Percentiles rank a stretch among this genome's conserved stretches.
These are phyloP conservation scores for Axea sp. DNA, from an alignment of 2,888 invertebrate species.

Conservation along the genomic window DNA sequence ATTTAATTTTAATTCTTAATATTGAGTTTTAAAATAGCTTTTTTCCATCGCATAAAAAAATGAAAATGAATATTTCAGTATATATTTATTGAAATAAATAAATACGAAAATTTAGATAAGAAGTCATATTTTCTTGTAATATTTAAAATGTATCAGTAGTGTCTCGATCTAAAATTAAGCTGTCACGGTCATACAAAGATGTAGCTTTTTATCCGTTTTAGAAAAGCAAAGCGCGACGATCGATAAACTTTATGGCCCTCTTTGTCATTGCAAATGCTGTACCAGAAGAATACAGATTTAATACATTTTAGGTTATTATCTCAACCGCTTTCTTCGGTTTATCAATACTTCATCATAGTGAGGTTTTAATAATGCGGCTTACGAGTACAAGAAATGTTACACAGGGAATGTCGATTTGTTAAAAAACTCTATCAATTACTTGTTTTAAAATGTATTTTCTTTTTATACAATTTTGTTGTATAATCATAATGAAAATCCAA, in stretches of 20 bases:
- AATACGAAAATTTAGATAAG: too few relatives aligned
- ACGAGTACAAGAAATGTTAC: slow-evolving; percentile 19
- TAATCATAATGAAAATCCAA: too few relatives aligned
- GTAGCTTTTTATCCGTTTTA: slow-evolving; percentile 54
- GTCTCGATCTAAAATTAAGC: slow-evolving; percentile 20
- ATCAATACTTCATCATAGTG: slow-evolving; percentile 35
- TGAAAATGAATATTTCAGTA: too few relatives aligned
- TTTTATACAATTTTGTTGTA: too few relatives aligned
- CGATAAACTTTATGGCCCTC: slow-evolving; percentile 60
- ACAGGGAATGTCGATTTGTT: too few relatives aligned
- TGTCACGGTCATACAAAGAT: slow-evolving; percentile 45
- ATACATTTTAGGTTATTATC: slow-evolving; percentile 50
- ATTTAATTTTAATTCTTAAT: too few relatives aligned
- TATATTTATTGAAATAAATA: too few relatives aligned
- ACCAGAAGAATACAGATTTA: slow-evolving; percentile 53
- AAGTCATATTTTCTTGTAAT: too few relatives aligned
- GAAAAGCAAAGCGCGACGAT: slow-evolving; percentile 53
- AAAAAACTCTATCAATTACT: too few relatives aligned
- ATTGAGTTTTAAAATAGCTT: too few relatives aligned
- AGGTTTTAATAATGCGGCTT: slow-evolving; percentile 28
- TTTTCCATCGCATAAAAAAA: too few relatives aligned
- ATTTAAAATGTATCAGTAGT: slow-evolving; percentile 33
- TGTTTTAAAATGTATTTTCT: too few relatives aligned
- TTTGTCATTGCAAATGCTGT: slow-evolving; percentile 52
- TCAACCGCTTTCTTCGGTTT: slow-evolving; percentile 39